Evolutionary conservation across 2,113 vertebrate species (phyloP), one percentile per base, ranked within the genome.

Genomic region (Corvus cornix): DNA sequence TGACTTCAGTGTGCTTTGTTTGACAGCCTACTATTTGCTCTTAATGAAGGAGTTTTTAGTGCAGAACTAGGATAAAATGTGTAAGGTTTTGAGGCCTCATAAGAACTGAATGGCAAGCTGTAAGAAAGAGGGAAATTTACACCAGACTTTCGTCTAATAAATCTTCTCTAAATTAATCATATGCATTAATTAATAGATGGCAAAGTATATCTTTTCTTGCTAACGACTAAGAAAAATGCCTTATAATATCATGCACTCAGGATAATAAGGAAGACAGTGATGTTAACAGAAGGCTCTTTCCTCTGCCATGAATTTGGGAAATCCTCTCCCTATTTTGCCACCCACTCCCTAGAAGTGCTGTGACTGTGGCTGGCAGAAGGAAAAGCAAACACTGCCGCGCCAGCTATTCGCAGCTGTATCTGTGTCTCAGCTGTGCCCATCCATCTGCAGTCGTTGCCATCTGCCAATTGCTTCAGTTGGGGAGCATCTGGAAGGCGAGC

Each of bases 401-500:
- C 90, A 95, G 85, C 91, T 80, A 31, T 16, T 87, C 46, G 2
- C 96, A 96, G 87, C 94, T 95, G 92, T 96, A 87, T 69, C 15
- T 80, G 70, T 77, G 95, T 55, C 92, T 96, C 93, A 92, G 92
- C 93, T 97, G 94, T 94, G 89, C 83, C 6, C 55, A 95, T 81
- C 93, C 96, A 97, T 97, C 93, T 95, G 95, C 95, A 94, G 66
- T 51, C 86, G 6, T 21, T 95, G 67, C 89, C 88, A 75, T 92
- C 91, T 97, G 95, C 95, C 96, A 96, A 51, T 73, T 93, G 66
- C 83, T 96, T 67, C 52, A 78, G 67, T 20, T 83, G 92, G 82
- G 87, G 59, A 96, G 92, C 95, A 96, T 97, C 96, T 97, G 96
- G 89, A 97, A 95, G 82, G 87, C 82, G 49, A 96, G 72, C n/a